A percentile compares a stretch with the other conserved stretches of the same genome.
phyloP scores from a whole-genome alignment of 2,797 vertebrate species.

The Thripadectes ignobilis region DNA sequence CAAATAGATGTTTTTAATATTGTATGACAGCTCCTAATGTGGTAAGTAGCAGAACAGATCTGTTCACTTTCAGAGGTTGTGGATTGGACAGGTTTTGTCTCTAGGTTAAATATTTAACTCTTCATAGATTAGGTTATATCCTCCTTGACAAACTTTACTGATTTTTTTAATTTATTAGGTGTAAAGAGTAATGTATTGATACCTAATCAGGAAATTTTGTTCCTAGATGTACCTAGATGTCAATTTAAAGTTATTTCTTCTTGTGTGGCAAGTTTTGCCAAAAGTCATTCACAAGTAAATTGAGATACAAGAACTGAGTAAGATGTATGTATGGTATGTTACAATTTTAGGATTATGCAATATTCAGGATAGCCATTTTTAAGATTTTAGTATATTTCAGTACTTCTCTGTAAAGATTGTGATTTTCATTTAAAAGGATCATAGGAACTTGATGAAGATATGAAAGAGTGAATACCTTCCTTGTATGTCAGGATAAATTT shows the following conservation, averaged over 20 bases:
- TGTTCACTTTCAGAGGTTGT: background rate
- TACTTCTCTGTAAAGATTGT: background rate
- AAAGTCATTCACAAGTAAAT: background rate
- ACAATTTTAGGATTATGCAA: background rate
- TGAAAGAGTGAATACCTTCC: background rate
- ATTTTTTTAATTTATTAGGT: background rate
- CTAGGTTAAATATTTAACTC: background rate
- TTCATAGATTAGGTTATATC: background rate
- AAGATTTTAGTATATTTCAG: background rate
- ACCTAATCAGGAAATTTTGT: background rate
- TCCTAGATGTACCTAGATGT: background rate
- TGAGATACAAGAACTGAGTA: background rate
- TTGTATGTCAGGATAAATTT: background rate
- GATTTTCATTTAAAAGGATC: background rate
- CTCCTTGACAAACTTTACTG: background rate
- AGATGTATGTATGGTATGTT: background rate
- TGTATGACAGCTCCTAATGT: background rate
- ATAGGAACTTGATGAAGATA: background rate
- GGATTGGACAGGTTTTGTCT: background rate
- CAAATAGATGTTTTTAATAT: constrained; percentile 20
- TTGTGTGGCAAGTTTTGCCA: background rate
- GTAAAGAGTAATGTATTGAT: background rate
- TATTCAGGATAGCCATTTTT: background rate
- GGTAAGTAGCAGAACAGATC: background rate
- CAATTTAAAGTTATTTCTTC: background rate